Percentiles rank a stretch among this genome's conserved stretches.
Conservation (phyloP, 2,113 vertebrate species). For the Suncus etruscus region DNA sequence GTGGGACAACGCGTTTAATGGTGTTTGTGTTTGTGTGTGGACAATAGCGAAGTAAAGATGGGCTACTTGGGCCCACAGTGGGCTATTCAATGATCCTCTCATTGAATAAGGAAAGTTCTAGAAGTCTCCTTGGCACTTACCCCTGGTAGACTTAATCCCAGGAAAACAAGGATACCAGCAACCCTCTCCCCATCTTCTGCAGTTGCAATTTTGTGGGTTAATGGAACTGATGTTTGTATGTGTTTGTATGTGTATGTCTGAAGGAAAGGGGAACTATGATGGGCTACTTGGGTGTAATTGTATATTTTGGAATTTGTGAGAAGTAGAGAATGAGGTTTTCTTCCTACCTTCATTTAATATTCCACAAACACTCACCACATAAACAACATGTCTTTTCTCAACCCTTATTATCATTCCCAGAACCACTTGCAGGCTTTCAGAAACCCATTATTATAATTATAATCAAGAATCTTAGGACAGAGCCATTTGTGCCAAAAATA, state of each 20-base stretch:
- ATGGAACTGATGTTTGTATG: background rate
- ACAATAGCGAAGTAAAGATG: no score
- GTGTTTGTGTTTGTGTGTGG: no score
- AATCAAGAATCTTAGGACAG: slow-evolving; percentile 88
- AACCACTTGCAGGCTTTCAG: slow-evolving; percentile 84
- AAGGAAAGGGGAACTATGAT: background rate
- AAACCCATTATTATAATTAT: slow-evolving; percentile 90
- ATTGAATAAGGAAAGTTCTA: background rate
- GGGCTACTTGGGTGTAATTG: slow-evolving; percentile 79
- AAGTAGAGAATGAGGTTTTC: slow-evolving; percentile 76
- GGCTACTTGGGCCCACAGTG: no score
- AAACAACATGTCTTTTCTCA: slow-evolving; percentile 85
- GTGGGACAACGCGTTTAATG: no score
- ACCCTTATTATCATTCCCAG: slow-evolving; percentile 86
- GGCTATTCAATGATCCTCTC: background rate
- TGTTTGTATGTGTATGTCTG: background rate
- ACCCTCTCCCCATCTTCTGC: background rate
- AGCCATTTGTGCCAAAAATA: slow-evolving; percentile 87
- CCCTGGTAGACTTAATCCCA: no score
- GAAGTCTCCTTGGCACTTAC: background rate
- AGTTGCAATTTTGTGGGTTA: background rate
- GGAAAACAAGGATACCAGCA: background rate
- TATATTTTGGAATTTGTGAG: slow-evolving; percentile 82
- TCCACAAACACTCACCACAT: slow-evolving; percentile 84
- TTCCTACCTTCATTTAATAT: slow-evolving; percentile 82